Conservation (phyloP, 1,140 invertebrate species). For the Halyomorpha halys region DNA sequence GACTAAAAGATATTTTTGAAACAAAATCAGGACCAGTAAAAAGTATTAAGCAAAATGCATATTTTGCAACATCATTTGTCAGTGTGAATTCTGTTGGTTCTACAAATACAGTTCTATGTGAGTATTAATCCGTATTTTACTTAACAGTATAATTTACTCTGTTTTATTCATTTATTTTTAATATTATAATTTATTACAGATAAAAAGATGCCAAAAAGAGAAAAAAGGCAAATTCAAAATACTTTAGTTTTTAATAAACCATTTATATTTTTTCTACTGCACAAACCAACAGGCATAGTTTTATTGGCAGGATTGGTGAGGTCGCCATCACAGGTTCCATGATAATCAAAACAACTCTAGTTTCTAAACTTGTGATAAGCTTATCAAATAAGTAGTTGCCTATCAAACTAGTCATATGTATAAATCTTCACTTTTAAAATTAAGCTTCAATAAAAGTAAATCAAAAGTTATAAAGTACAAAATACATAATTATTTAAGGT, state of each 20-base stretch:
- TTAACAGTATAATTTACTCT: neutral
- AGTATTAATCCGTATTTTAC: conserved; percentile 12
- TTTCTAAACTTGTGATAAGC: too few relatives aligned
- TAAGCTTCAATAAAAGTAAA: too few relatives aligned
- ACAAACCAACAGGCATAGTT: conserved; percentile 30
- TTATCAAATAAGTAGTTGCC: too few relatives aligned
- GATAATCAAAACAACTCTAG: neutral
- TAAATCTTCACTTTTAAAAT: too few relatives aligned
- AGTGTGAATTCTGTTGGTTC: conserved; percentile 34
- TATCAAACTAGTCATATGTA: too few relatives aligned
- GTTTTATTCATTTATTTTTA: neutral
- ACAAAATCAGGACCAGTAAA: conserved; percentile 24
- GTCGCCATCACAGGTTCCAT: conserved; percentile 33
- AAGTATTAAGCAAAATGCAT: conserved; percentile 33
- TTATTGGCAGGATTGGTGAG: conserved; percentile 33
- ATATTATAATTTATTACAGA: conserved; percentile 26
- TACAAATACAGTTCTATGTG: conserved; percentile 29
- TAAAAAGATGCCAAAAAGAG: conserved; percentile 19
- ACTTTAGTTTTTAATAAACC: conserved; percentile 32
- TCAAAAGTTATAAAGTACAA: too few relatives aligned
- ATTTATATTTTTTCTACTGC: conserved; percentile 34
- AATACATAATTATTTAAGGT: too few relatives aligned
- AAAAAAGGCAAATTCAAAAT: conserved; percentile 25
- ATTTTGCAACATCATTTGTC: conserved; percentile 34
- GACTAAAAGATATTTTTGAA: conserved; percentile 29